These are phyloP conservation scores for Apostichopus californicus DNA, from an alignment of 35 echinoderm and acorn worm species.

Conservation along the genomic window DNA sequence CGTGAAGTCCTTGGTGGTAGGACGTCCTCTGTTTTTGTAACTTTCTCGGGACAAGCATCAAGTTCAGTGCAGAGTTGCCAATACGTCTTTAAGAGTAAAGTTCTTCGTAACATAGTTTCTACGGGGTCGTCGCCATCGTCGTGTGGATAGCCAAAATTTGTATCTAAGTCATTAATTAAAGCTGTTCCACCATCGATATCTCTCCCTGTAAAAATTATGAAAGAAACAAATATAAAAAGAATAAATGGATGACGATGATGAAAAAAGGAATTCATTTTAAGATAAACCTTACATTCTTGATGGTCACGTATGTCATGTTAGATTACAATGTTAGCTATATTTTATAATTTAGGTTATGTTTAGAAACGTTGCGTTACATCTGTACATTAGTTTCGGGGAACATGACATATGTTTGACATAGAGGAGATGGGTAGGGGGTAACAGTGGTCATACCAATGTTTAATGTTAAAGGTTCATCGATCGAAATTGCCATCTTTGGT, in stretches of 20 bases:
- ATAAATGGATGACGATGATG: background rate
- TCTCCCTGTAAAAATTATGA: slow-evolving; percentile 12
- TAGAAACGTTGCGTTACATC: too few relatives aligned
- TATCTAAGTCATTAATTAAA: slow-evolving; percentile 41
- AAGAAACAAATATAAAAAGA: background rate
- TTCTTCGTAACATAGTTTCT: slow-evolving; percentile 26
- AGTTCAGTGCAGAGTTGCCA: slow-evolving; percentile 35
- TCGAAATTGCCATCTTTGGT: too few relatives aligned
- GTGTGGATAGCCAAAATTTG: slow-evolving; percentile 31
- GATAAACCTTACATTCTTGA: too few relatives aligned
- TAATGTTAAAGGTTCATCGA: too few relatives aligned
- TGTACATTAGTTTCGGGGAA: too few relatives aligned
- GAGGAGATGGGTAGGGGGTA: too few relatives aligned
- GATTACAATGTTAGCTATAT: too few relatives aligned
- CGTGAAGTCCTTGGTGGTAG: slow-evolving; percentile 11
- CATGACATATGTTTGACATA: too few relatives aligned
- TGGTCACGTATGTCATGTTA: too few relatives aligned
- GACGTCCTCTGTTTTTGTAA: slow-evolving; percentile 19
- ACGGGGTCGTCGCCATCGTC: background rate
- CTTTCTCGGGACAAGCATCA: slow-evolving; percentile 28
- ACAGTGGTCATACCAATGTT: too few relatives aligned
- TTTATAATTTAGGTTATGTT: too few relatives aligned
- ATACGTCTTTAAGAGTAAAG: slow-evolving; percentile 34
- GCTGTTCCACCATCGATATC: slow-evolving; percentile 37
- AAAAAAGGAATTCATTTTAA: too few relatives aligned